phyloP scores from a whole-genome alignment of 1,140 invertebrate species.

The Drosophila watanabei region DNA sequence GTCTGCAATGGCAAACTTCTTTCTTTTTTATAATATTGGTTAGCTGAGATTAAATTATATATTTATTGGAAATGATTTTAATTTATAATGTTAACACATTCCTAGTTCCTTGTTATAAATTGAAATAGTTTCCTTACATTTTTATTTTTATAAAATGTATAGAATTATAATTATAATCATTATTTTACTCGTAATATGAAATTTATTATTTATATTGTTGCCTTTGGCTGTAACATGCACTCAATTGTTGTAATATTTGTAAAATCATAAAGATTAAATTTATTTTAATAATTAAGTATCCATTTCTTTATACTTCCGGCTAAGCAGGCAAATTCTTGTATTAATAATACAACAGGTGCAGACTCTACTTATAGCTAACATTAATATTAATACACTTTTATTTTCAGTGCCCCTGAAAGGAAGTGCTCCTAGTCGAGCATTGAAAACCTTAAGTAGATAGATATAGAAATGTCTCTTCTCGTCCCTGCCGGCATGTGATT shows the following conservation, averaged over 20 bases:
- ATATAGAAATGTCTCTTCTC: conserved; percentile 77
- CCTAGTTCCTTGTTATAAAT: not conserved
- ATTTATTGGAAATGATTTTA: not conserved
- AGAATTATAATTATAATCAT: not conserved
- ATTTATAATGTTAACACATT: not conserved
- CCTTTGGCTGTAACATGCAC: too few species aligned
- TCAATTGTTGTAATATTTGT: not conserved
- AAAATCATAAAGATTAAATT: not conserved
- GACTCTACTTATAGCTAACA: not conserved
- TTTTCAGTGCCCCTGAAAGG: conserved; percentile 31
- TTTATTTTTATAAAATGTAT: not conserved
- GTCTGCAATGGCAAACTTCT: not conserved
- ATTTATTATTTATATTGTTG: too few species aligned
- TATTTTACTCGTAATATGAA: too few species aligned
- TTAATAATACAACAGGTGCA: too few species aligned
- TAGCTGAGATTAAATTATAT: not conserved
- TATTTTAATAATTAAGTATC: not conserved
- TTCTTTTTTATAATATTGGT: not conserved
- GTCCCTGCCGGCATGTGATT: conserved; percentile 66
- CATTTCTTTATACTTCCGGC: not conserved
- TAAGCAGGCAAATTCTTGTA: too few species aligned
- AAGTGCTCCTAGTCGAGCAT: conserved; percentile 62
- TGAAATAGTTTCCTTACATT: too few species aligned
- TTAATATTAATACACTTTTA: not conserved
- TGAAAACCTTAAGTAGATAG: conserved; percentile 77